Base-by-base conservation (phyloP, 2,797 vertebrate species). In the Sebastes wilsoni region DNA sequence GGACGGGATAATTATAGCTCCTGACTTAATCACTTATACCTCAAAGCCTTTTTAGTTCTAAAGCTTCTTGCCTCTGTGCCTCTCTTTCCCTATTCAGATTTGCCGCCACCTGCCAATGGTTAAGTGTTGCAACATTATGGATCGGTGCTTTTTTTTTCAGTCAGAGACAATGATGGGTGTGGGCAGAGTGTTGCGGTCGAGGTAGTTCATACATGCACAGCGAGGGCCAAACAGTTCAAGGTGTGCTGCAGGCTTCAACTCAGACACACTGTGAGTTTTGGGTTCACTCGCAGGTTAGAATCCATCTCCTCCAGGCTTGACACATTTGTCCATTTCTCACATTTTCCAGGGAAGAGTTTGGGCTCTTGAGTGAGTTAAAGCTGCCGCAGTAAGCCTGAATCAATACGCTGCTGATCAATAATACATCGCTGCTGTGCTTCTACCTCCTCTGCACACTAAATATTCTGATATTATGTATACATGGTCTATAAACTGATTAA, bases 1-100 rank as follows among this genome's bases (percentile, higher is more conserved):
- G 75, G 92, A 93, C 8, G 25, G 66, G 78, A 77, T 94, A 90
- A 93, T 94, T 94, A 92, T 81, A 92, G 85, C 78, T 87, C 68
- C 85, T 56, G 64, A 77, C 83, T 93, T 93, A 93, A 93, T 94
- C 84, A 89, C 90, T 90, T 80, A 58, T 58, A 85, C 80, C 90
- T 92, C 81, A 89, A 92, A 94, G 87, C 72, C 68, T 74, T 74
- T 91, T 86, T 55, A 70, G 70, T 83, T 81, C 74, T 71, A 52
- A 71, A 85, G 64, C 66, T 42, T 67, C 52, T 77, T 79, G 54
- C 69, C 80, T 75, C 72, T 84, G 20, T 72, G 67, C 18, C n/a
- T 79, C 67, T 66, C 38, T 73, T 55, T 65, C 82, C 67, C 27
- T 79, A 82, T 75, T 83, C 58, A 32, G 71, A 20, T 83, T 87